Base-by-base conservation (phyloP, 2,797 vertebrate species). In the Eleutherodactylus coqui region DNA sequence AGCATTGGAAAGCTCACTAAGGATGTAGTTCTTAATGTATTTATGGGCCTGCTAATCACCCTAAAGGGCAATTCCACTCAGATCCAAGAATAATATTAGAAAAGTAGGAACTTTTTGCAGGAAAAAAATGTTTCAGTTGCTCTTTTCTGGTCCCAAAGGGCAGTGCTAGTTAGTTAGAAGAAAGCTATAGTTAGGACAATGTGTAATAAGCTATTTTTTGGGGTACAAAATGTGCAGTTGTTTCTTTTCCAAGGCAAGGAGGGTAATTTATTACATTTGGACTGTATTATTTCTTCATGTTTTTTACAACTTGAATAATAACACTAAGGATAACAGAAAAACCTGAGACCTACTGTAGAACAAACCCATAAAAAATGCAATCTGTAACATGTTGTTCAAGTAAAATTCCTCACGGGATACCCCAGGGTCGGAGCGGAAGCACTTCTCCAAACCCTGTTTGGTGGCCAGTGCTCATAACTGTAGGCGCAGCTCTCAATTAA, bases 1-100 rank as follows among this genome's bases (percentile, higher is more conserved):
- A 34, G 49, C 80, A 82, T 27, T 82, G 49, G 80, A 82, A 82
- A 38, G 19, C 80, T 5, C 80, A 82, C 29, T 82, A 10, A 82
- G 38, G 11, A 32, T 47, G 19, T 47, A 3, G 21, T 70, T 70
- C 1, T 38, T 0, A 24, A 17, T 36, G 24, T 11, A 11, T 27
- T 0, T 70, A n/a, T 41, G 8, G 36, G 45, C 14, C 21, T 11
- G 9, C 69, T 72, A 72, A 29, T 29, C n/a, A 27, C 0, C 2
- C 11, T 14, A 14, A 62, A 64, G 62, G 13, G n/a, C 27, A 32
- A 14, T 62, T 58, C 19, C 53, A n/a, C 19, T 55, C 24, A 55
- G 24, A n/a, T 55, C 24, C 53, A 55, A 55, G 53, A 55, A 5
- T 21, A 8, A 5, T 4, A 24, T 27, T 27, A 49, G 11, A 49